Evolutionary conservation across 2,113 vertebrate species (phyloP).

Genomic region (Gallinago undulata): DNA sequence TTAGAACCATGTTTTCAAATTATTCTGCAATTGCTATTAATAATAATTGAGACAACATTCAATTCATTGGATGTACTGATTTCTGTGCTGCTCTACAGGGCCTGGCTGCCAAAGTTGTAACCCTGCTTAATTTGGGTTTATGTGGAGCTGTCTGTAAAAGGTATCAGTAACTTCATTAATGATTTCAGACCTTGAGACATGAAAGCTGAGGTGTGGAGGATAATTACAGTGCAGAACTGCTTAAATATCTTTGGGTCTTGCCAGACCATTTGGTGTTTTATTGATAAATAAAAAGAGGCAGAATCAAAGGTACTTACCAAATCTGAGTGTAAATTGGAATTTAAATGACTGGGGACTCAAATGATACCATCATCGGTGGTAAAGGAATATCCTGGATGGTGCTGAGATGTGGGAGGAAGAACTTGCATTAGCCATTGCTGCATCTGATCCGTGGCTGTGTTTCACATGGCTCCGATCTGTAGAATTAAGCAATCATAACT

Average conservation of each 20-base stretch:
- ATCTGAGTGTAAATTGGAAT: not conserved
- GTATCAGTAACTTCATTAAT: not conserved
- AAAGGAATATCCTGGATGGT: not conserved
- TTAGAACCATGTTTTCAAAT: not conserved
- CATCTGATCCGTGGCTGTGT: not conserved
- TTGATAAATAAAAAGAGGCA: not conserved
- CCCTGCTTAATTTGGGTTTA: not conserved
- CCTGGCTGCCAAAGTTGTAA: not conserved
- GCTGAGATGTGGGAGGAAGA: not conserved
- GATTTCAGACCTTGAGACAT: not conserved
- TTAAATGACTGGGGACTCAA: not conserved
- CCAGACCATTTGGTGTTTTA: not conserved
- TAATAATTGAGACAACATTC: not conserved
- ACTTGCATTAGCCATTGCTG: not conserved
- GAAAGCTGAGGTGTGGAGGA: not conserved
- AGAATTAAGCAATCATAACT: not conserved
- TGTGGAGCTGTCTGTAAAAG: slow-evolving; percentile 11
- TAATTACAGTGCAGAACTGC: not conserved
- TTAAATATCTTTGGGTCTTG: not conserved
- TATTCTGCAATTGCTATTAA: not conserved
- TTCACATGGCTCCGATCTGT: not conserved
- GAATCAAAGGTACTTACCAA: not conserved
- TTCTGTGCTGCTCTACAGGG: not conserved
- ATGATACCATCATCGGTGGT: not conserved
- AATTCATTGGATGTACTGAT: not conserved